Conservation (phyloP, 2,113 vertebrate genomes). For the Cavia porcellus region DNA sequence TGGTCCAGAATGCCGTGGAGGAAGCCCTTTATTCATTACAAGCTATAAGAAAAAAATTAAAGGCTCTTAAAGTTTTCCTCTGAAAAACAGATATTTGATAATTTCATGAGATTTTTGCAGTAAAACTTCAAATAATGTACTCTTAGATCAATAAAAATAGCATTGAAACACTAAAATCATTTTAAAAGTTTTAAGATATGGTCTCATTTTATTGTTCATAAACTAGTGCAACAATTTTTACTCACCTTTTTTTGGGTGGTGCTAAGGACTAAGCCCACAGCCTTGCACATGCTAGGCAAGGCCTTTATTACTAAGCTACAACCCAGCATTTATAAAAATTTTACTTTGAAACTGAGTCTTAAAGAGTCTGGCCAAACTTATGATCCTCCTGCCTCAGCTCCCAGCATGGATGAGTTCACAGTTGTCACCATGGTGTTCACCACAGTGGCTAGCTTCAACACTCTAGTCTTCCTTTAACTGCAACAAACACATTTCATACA, state of each 20-base stretch:
- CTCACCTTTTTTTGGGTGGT: background rate
- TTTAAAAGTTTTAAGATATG: conserved; percentile 25
- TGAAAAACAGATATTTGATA: conserved; percentile 12
- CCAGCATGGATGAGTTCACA: background rate
- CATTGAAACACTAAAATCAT: conserved; percentile 3
- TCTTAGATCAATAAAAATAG: conserved; percentile 33
- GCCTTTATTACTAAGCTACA: background rate
- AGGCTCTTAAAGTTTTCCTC: background rate
- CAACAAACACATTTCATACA: background rate
- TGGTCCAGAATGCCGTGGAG: background rate
- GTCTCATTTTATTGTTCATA: background rate
- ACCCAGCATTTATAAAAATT: background rate
- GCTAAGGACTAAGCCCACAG: background rate
- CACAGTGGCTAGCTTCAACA: background rate
- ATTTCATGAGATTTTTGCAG: conserved; percentile 17
- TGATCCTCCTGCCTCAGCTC: background rate
- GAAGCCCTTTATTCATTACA: background rate
- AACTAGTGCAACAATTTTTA: conserved; percentile 11
- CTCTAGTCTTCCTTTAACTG: background rate
- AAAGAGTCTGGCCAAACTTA: background rate
- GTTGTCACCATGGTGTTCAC: background rate
- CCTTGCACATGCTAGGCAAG: background rate
- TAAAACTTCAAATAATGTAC: conserved; percentile 28
- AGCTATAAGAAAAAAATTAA: background rate
- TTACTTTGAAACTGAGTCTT: background rate